A percentile compares a stretch with the other conserved stretches of the same genome.
These are phyloP conservation scores for Lophius piscatorius DNA, from an alignment of 2,113 vertebrate species.

Conservation along the genomic window DNA sequence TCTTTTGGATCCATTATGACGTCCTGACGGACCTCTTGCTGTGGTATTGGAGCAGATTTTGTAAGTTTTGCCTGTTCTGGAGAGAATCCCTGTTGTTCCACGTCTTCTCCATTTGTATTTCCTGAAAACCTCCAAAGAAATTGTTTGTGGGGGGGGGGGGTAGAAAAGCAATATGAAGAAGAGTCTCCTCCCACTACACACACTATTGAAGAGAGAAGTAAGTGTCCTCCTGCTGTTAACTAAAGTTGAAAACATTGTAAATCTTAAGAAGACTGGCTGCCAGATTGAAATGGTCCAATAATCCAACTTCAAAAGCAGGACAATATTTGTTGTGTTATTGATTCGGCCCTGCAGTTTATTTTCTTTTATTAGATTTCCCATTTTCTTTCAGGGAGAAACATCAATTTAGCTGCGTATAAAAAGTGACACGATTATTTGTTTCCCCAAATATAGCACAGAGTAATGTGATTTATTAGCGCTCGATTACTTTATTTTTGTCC, in stretches of 20 bases:
- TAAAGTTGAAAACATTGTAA: conserved; percentile 44
- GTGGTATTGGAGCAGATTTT: too few species aligned
- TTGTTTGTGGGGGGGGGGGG: too few species aligned
- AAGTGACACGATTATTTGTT: conserved; percentile 44
- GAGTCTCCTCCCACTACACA: neutral
- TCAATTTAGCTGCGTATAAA: conserved; percentile 40
- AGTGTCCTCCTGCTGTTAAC: conserved; percentile 53
- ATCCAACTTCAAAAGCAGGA: conserved; percentile 49
- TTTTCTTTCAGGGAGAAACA: conserved; percentile 39
- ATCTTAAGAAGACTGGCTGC: conserved; percentile 40
- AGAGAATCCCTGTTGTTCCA: too few species aligned
- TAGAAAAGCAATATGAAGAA: neutral
- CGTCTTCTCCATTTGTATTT: too few species aligned
- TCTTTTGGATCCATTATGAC: too few species aligned
- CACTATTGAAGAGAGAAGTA: conserved; percentile 11
- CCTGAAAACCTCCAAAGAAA: neutral
- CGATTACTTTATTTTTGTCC: conserved; percentile 56
- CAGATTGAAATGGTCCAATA: conserved; percentile 45
- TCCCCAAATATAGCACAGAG: conserved; percentile 21
- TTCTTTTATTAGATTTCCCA: conserved; percentile 46
- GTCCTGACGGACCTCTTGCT: too few species aligned
- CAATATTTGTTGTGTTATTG: conserved; percentile 53
- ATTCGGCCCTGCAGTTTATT: conserved; percentile 46
- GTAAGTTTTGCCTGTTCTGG: too few species aligned
- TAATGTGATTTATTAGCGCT: conserved; percentile 53